Base-by-base conservation (phyloP, 2,797 vertebrate species). In the Menidia menidia region DNA sequence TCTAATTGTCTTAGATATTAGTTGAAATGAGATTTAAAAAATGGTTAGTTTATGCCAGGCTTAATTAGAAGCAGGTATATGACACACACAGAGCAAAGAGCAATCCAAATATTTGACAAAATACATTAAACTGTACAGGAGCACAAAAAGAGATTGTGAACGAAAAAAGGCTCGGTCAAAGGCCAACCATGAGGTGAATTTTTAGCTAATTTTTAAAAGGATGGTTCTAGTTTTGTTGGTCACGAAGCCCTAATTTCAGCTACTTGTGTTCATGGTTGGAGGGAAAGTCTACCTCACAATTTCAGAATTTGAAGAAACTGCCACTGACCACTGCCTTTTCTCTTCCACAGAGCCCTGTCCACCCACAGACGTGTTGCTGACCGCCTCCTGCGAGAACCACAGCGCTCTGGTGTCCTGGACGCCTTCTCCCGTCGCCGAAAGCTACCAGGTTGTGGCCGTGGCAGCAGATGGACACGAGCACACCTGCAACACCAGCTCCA, bases 341-440 rank as follows among this genome's bases (percentile, higher is more conserved):
- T 67, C 52, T 30, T 8, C 42, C 53, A 25, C 79, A 94, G 93
- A 91, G 31, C 91, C 93, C 10, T 94, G 93, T 78, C 82, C 81
- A 0, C 90, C 91, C 16, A 59, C 30, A 2, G 35, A 79, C 1
- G 68, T 94, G 71, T 39, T 4, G 5, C 68, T 87, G 0, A 25
- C 45, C 0, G 0, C 57, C 54, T 72, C 78, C 71, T 94, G 92
- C 59, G 76, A 77, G 42, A 71, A 85, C 13, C 45, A 64, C 12
- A 75, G 45, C 2, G 84, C 82, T 0, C 18, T 81, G 44, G 90
- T 93, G 64, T 92, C 91, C 64, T 94, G 93, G 93, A 77, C 60
- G 2, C 68, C 67, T 1, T 93, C 92, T 16, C 77, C 69, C 0
- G 83, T 90, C 2, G 92, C 93, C 0, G 64, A 89, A 53, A 82